A percentile compares a stretch with the other conserved stretches of the same genome.
Conservation (phyloP, 2,797 vertebrate genomes). For the Semotilus atromaculatus region DNA sequence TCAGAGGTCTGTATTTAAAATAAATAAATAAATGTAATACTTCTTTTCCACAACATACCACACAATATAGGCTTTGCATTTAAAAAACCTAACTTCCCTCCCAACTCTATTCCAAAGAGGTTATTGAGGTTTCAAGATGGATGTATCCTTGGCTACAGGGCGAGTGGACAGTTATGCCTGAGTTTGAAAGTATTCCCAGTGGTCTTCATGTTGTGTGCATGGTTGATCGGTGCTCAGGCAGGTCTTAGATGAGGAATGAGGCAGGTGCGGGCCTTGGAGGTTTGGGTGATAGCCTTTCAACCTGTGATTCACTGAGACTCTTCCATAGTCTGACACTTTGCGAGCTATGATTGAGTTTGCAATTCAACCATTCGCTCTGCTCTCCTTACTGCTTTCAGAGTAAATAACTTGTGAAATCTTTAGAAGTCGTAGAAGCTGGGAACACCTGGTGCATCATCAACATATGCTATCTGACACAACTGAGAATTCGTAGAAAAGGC, state of each 20-base stretch:
- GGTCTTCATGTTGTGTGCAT: constrained; percentile 69
- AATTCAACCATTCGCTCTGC: constrained; percentile 67
- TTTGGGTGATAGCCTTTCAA: constrained; percentile 83
- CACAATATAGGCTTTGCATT: constrained; percentile 26
- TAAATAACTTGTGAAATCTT: constrained; percentile 74
- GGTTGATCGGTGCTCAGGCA: constrained; percentile 76
- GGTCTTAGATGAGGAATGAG: constrained; percentile 78
- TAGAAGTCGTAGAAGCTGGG: constrained; percentile 60
- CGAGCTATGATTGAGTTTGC: constrained; percentile 80
- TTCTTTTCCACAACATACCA: neutral
- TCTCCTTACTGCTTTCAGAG: constrained; percentile 68
- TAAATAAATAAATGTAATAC: neutral
- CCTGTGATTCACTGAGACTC: constrained; percentile 79
- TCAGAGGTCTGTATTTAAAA: constrained; percentile 1
- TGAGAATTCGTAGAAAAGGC: neutral
- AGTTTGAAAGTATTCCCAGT: constrained; percentile 72
- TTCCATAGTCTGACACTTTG: constrained; percentile 75
- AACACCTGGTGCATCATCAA: constrained; percentile 39
- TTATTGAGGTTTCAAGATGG: constrained; percentile 63
- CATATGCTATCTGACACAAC: neutral
- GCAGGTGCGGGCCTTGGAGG: constrained; percentile 80
- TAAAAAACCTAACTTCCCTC: constrained; percentile 36
- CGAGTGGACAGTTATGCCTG: constrained; percentile 55
- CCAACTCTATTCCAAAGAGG: constrained; percentile 54
- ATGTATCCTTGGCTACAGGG: constrained; percentile 59